Base-by-base conservation (phyloP, 1,140 invertebrate species). In the Cydia strobilella region DNA sequence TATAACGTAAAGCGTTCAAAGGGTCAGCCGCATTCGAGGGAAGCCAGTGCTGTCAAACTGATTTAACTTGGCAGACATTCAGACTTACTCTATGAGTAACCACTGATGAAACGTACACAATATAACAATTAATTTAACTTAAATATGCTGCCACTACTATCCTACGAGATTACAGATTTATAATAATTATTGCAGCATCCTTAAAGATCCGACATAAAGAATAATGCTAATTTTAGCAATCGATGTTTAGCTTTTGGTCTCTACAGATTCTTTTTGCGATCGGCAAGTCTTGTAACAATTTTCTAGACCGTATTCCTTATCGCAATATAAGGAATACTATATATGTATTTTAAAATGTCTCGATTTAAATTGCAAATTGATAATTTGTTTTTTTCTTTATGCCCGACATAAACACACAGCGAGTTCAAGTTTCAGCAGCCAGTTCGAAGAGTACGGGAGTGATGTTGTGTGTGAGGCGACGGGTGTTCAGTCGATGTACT, bases 401-500 rank as follows among this genome's bases (percentile, higher is more conserved):
- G 54, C 54, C 20, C 10, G 7, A 12, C 20, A n/a, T 20, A 9
- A 51, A 15, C 48, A 7, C 5, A 6, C 18, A n/a, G 54, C 7
- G 2, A 10, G 18, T 59, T 23, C 54, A 12, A 59, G 54, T 59
- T 10, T 12, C 20, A 59, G 63, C 27, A 66, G 39, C 69, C 74
- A 54, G 42, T 77, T 77, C 74, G 77, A 78, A 81, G 76, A 81
- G 82, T 80, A 76, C 77, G 79, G 76, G 75, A 72, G 76, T 74
- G 76, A 76, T 77, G 72, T 74, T 62, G 72, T 7, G 54, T 73
- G 45, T 31, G 72, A 10, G 9, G n/a, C 63, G 20, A 72, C n/a
- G 75, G 35, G 78, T 75, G 82, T 94, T 97, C 96, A 98, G 95
- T 98, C 97, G 90, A 99, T 98, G 94, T 99, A 99, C 94, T 99